A percentile compares a stretch with the other conserved stretches of the same genome.
Conservation (phyloP, 1,140 invertebrate species). For the Neodiprion pinetum region DNA sequence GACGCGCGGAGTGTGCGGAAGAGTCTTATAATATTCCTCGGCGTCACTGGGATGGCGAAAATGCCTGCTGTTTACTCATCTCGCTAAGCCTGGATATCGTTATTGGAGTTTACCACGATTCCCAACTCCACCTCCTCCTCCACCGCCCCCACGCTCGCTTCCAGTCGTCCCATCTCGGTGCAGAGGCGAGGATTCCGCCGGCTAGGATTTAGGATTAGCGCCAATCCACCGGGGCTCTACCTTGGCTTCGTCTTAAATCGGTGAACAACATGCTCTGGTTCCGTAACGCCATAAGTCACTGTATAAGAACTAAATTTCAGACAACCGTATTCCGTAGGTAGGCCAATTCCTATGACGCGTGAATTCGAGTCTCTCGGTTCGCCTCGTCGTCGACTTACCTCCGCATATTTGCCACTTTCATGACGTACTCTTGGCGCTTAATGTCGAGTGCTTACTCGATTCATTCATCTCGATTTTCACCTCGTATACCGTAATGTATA, state of each 20-base stretch:
- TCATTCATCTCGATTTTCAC: too few relatives aligned
- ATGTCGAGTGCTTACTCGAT: too few relatives aligned
- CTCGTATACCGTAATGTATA: too few relatives aligned
- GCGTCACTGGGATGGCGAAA: neutral
- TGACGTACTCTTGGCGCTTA: too few relatives aligned
- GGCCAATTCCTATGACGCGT: too few relatives aligned
- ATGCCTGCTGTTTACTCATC: neutral
- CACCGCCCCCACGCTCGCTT: neutral
- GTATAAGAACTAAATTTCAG: too few relatives aligned
- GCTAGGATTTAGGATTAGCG: neutral
- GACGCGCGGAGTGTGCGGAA: too few relatives aligned
- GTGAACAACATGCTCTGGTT: neutral
- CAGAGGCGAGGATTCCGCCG: neutral
- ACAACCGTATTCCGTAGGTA: too few relatives aligned
- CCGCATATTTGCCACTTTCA: too few relatives aligned
- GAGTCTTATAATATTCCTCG: neutral
- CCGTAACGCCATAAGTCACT: neutral
- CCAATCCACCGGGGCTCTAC: neutral
- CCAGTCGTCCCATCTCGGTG: neutral
- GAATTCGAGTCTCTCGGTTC: too few relatives aligned
- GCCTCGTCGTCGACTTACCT: too few relatives aligned
- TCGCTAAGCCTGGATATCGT: constrained; percentile 7
- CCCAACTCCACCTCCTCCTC: too few relatives aligned
- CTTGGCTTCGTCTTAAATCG: neutral
- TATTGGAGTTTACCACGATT: neutral